These are phyloP conservation scores for Clarias laeviceps DNA, from an alignment of 2,797 vertebrate species.

Conservation along the genomic window DNA sequence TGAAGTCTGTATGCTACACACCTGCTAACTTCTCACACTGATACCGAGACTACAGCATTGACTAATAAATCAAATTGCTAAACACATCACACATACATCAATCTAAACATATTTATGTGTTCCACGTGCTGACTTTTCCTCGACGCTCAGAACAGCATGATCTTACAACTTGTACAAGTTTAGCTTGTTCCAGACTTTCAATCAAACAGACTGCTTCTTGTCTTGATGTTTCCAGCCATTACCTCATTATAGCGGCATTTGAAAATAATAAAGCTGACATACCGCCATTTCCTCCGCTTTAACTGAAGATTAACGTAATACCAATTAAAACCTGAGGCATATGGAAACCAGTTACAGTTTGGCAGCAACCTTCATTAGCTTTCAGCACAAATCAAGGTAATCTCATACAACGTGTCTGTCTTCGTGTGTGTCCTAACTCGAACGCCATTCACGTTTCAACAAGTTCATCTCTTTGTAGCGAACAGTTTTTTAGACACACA, in stretches of 20 bases:
- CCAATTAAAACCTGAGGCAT: constrained; percentile 48
- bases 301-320: constrained; percentile 45
- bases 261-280: constrained; percentile 38
- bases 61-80: neutral
- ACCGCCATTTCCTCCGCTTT: constrained; percentile 38
- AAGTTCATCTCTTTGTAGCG: neutral
- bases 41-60: neutral
- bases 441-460: neutral
- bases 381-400: constrained; percentile 37
- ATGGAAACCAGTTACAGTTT: constrained; percentile 45
- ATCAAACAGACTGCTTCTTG: constrained; percentile 18
- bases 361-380: constrained; percentile 44
- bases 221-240: constrained; percentile 14
- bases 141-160: neutral
- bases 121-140: neutral
- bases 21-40: neutral
- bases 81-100: constrained; percentile 7
- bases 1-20: neutral
- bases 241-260: constrained; percentile 27
- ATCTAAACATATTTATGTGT: neutral
- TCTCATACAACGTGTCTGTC: neutral
- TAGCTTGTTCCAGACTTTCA: neutral
- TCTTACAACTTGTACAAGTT: constrained; percentile 4
- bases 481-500: neutral
- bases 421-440: neutral